phyloP scores from a whole-genome alignment of 2,113 vertebrate species.

The Sphyrna mokarran region DNA sequence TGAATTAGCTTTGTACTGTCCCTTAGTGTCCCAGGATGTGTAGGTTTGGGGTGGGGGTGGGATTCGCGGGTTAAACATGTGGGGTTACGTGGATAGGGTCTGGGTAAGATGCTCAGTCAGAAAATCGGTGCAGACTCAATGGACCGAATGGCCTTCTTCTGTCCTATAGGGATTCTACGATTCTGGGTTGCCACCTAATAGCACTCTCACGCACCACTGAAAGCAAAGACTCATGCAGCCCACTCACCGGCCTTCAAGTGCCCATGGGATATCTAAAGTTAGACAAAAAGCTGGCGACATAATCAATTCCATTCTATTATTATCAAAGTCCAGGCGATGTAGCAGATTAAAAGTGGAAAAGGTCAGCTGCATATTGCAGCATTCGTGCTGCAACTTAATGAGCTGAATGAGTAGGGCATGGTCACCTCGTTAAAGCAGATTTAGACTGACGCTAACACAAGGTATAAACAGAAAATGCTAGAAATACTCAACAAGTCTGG shows the following conservation, averaged over 20 bases:
- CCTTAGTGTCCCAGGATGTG: too few species aligned
- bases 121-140: too few species aligned
- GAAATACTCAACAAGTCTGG: too few species aligned
- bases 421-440: background rate
- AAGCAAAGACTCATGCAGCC: background rate
- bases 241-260: slow-evolving; percentile 5
- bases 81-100: too few species aligned
- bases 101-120: too few species aligned
- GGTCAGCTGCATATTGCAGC: background rate
- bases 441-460: background rate
- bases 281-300: background rate
- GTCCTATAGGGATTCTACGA: too few species aligned
- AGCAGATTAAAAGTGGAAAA: background rate
- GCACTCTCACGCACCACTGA: background rate
- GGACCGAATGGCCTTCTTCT: too few species aligned
- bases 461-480: background rate
- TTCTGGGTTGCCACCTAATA: background rate
- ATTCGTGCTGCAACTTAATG: background rate
- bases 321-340: background rate
- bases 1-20: too few species aligned
- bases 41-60: too few species aligned
- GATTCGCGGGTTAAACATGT: too few species aligned
- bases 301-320: background rate
- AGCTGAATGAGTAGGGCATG: background rate
- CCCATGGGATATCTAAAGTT: slow-evolving; percentile 13